These are phyloP conservation scores for Marcusenius ussheri DNA, from an alignment of 2,113 vertebrate genomes.

Conservation along the genomic window DNA sequence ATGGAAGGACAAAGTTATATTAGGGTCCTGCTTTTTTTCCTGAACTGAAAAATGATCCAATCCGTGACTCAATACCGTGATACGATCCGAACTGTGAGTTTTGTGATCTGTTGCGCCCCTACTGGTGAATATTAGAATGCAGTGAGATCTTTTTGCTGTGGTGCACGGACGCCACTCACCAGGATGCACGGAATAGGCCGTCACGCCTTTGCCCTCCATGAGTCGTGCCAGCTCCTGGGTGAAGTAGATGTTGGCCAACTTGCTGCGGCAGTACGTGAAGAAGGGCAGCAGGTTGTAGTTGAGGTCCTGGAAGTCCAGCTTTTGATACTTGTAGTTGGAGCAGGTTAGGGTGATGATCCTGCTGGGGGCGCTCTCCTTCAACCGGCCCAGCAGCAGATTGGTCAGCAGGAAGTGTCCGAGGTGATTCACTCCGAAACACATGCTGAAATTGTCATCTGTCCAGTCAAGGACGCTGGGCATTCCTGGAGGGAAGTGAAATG, in stretches of 20 bases:
- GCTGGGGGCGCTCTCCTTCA: conserved; percentile 63
- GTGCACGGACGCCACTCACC: conserved; percentile 38
- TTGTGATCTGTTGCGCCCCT: background rate
- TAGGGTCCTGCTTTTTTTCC: background rate
- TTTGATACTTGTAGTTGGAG: conserved; percentile 66
- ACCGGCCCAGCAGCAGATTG: conserved; percentile 57
- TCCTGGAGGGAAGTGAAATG: conserved; percentile 36
- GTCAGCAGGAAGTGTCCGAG: conserved; percentile 70
- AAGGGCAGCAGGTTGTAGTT: conserved; percentile 70
- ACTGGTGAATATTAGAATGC: background rate
- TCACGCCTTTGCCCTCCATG: conserved; percentile 60
- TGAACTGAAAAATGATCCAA: background rate
- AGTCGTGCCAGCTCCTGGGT: conserved; percentile 61
- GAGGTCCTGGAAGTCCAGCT: conserved; percentile 66
- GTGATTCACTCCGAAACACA: conserved; percentile 71
- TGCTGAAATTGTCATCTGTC: conserved; percentile 67
- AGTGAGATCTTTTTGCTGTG: background rate
- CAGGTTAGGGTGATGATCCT: conserved; percentile 65
- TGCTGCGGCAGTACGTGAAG: conserved; percentile 71
- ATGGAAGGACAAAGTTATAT: background rate
- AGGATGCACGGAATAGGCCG: conserved; percentile 60
- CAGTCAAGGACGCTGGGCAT: conserved; percentile 66
- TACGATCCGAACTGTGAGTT: background rate
- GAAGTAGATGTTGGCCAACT: conserved; percentile 72
- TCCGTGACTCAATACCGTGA: background rate